These are phyloP conservation scores for Aegotheles bennettii DNA, from an alignment of 2,113 vertebrate species.

Conservation along the genomic window DNA sequence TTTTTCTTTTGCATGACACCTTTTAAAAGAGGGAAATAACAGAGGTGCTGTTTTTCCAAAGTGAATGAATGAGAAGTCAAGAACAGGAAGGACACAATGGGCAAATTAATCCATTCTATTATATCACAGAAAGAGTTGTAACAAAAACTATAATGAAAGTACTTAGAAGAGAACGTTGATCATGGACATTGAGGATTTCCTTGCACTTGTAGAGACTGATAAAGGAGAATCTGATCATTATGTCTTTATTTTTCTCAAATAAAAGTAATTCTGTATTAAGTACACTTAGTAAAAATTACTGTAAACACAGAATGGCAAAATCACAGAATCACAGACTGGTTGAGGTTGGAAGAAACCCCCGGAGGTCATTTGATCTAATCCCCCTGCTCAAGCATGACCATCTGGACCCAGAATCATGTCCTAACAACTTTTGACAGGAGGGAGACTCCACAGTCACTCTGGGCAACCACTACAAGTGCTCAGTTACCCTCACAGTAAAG, in stretches of 20 bases:
- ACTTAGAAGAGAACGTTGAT: background rate
- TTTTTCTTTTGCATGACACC: background rate
- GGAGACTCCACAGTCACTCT: background rate
- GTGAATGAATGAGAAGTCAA: background rate
- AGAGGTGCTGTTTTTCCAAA: background rate
- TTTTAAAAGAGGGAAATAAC: background rate
- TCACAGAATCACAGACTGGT: background rate
- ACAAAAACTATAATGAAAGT: background rate
- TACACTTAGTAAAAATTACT: background rate
- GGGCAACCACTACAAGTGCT: background rate
- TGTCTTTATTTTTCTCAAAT: background rate
- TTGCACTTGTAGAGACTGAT: background rate
- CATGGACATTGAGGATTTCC: background rate
- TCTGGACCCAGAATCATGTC: background rate
- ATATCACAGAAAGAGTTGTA: background rate
- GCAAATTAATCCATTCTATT: background rate
- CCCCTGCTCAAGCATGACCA: background rate
- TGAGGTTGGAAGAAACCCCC: background rate
- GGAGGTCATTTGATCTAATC: background rate
- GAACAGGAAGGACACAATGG: background rate
- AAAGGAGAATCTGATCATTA: background rate
- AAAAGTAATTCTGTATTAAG: background rate
- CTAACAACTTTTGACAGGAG: too few species aligned
- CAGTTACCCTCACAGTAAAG: background rate
- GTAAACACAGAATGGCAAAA: background rate